Conservation (phyloP, 1,140 invertebrate species). For the Pygmarrhopalites habei region DNA sequence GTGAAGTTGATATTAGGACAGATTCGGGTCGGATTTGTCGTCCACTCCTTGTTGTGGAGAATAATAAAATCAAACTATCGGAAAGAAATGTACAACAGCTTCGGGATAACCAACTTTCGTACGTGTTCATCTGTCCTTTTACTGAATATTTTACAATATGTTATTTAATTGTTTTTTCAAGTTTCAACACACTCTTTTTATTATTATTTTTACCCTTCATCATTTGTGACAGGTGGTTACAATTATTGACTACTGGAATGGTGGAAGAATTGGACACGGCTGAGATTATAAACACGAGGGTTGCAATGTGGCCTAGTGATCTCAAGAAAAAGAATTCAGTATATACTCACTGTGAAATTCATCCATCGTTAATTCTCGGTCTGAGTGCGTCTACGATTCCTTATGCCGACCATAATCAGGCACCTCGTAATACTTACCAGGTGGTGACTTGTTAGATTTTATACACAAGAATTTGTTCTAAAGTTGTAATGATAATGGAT, state of each 20-base stretch:
- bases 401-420: slow-evolving; percentile 99
- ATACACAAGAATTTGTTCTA: too few species aligned
- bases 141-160: neutral
- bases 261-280: slow-evolving; percentile 98
- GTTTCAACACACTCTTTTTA: neutral
- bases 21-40: slow-evolving; percentile 96
- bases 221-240: slow-evolving; percentile 71
- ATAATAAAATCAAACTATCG: slow-evolving; percentile 83
- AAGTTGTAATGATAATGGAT: too few species aligned
- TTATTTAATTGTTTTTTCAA: neutral
- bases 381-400: slow-evolving; percentile 99
- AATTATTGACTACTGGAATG: slow-evolving; percentile 89
- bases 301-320: slow-evolving; percentile 83
- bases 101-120: neutral
- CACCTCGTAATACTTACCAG: slow-evolving; percentile 92
- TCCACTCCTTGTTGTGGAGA: slow-evolving; percentile 92
- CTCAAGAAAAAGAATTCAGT: slow-evolving; percentile 58
- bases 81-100: neutral
- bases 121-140: neutral
- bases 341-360: slow-evolving; percentile 98
- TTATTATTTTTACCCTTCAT: neutral
- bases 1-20: slow-evolving; percentile 93
- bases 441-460: slow-evolving; percentile 44
- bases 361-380: slow-evolving; percentile 95
- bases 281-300: slow-evolving; percentile 98